phyloP scores from a whole-genome alignment of 2,113 vertebrate genomes.

The Thinocorus orbignyianus region DNA sequence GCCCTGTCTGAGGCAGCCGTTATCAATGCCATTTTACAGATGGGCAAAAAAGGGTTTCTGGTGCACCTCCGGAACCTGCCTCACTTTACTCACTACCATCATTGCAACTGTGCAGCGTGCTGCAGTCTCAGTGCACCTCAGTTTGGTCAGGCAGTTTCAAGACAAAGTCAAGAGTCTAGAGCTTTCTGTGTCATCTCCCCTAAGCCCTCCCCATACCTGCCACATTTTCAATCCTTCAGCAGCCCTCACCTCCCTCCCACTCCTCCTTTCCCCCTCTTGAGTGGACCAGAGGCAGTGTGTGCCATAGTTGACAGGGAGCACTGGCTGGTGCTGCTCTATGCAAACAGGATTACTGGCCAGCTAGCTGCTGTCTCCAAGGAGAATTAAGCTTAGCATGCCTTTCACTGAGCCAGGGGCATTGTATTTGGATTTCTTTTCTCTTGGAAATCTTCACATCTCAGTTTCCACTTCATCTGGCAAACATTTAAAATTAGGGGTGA shows the following conservation, averaged over 20 bases:
- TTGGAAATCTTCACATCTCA: neutral
- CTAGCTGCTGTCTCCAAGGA: neutral
- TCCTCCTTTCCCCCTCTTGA: neutral
- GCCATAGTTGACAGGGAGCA: neutral
- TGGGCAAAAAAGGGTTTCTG: neutral
- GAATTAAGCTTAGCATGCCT: fast-evolving
- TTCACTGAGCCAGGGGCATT: neutral
- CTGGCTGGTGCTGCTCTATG: neutral
- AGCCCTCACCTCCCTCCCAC: neutral
- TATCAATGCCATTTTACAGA: neutral
- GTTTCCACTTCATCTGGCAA: fast-evolving
- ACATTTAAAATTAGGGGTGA: neutral
- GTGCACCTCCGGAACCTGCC: neutral
- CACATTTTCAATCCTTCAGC: neutral
- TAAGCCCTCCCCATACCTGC: neutral
- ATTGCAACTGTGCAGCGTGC: neutral
- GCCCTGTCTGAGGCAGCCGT: neutral
- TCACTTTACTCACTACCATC: neutral
- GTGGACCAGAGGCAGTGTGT: neutral
- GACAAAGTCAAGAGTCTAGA: fast-evolving
- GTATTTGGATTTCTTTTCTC: neutral
- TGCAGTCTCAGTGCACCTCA: neutral
- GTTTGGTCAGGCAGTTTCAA: neutral
- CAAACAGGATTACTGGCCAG: neutral
- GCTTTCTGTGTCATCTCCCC: neutral